Base-by-base conservation (phyloP, 2,888 invertebrate genomes). In the Ormyrus thymus region DNA sequence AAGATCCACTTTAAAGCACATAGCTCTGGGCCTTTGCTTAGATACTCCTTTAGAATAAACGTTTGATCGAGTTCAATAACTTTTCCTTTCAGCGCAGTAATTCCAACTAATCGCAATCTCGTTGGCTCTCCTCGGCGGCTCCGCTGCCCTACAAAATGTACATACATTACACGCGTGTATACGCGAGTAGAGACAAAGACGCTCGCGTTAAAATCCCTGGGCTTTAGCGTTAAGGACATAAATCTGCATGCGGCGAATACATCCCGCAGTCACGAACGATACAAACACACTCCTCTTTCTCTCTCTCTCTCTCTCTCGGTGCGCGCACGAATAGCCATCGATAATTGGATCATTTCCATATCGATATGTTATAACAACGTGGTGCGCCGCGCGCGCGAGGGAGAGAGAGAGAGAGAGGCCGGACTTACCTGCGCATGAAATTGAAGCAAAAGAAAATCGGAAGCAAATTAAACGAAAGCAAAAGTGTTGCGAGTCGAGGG, bases 311-410 rank as follows among this genome's bases (percentile, higher is more conserved):
- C 55, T 46, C 58, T 69, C 58, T 46, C 9, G 8, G 51, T 6
- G 45, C n/a, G 15, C 48, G 48, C 45, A 43, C 9, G 62, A 48
- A 78, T 61, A 68, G 50, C 53, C 77, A 65, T 80, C 74, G 75
- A 81, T 81, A 81, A 81, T 81, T 81, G 81, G 81, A 81, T 81
- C 78, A 81, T 81, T 81, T 81, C 78, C 81, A 81, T 81, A 78
- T 75, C 75, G 75, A 81, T 81, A 72, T 75, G 76, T 73, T 80
- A 73, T 74, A 80, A 76, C 76, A 70, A 73, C 68, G 29, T 29
- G 29, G 29, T 29, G 29, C 1, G 29, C 4, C 58, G 58, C 56
- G 71, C 45, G 13, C 10, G 51, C 29, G 58, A 4, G 29, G 4
- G 29, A 29, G 29, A 29, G 29, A 29, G 29, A 29, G 29, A 29